Evolutionary conservation across 1,140 invertebrate species (phyloP).

Genomic region (Drosophila rufa): DNA sequence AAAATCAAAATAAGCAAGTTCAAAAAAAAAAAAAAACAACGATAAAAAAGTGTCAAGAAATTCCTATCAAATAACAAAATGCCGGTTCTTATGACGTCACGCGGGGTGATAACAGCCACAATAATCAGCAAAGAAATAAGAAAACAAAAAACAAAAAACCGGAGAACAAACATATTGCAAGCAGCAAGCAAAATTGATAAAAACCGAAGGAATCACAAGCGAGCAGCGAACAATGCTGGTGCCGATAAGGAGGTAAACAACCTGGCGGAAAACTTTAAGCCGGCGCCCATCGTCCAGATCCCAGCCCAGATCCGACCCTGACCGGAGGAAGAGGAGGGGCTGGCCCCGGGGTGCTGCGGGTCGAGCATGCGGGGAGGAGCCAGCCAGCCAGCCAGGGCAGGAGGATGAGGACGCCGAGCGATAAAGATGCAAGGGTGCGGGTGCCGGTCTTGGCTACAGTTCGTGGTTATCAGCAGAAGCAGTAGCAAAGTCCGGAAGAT

Average conservation of each 20-base stretch:
- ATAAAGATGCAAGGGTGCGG: constrained; percentile 51
- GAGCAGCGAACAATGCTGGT: constrained; percentile 50
- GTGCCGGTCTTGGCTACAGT: constrained; percentile 35
- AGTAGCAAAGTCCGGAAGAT: constrained; percentile 68
- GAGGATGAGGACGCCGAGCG: constrained; percentile 38
- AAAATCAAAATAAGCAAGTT: constrained; percentile 26
- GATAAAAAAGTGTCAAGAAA: constrained; percentile 41
- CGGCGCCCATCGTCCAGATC: constrained; percentile 46
- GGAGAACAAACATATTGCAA: constrained; percentile 64
- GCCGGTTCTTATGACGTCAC: constrained; percentile 62
- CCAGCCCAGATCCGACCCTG: constrained; percentile 6
- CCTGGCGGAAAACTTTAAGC: constrained; percentile 67
- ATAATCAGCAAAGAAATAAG: constrained; percentile 20
- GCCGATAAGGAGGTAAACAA: constrained; percentile 80
- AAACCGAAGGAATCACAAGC: constrained; percentile 25
- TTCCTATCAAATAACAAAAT: constrained; percentile 36
- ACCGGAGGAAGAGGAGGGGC: constrained; percentile 10
- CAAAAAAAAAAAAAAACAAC: constrained; percentile 41
- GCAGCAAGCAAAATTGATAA: constrained; percentile 59
- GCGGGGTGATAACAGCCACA: constrained; percentile 40
- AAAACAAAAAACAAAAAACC: constrained; percentile 11
- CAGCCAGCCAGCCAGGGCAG: constrained; percentile 20
- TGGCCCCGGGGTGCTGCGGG: constrained; percentile 36
- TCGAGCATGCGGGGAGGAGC: constrained; percentile 29
- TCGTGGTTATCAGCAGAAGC: constrained; percentile 30